phyloP scores from a whole-genome alignment of 2,797 vertebrate species.

The Onychomys torridus region DNA sequence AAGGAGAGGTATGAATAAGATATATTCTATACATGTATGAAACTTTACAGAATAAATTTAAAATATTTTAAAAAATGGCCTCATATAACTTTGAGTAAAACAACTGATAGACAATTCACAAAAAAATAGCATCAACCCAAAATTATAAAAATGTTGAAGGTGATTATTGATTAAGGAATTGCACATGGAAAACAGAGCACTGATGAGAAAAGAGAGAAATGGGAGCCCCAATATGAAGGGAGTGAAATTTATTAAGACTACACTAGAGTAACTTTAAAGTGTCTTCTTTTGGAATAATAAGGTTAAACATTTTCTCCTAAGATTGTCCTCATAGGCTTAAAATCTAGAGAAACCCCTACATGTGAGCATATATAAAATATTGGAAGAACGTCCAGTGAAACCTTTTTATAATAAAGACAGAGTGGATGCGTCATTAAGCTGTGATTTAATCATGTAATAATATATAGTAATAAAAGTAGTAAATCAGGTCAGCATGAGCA shows the following conservation, averaged over 20 bases:
- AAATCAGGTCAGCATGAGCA: neutral
- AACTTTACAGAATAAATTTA: neutral
- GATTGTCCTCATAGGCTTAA: neutral
- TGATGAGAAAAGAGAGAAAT: neutral
- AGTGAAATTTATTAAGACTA: neutral
- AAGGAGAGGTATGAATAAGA: neutral
- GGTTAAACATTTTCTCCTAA: neutral
- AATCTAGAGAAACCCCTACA: neutral
- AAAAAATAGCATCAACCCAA: neutral
- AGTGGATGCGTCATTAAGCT: neutral
- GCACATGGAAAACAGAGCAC: neutral
- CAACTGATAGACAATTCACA: neutral
- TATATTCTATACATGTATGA: neutral
- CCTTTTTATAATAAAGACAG: neutral
- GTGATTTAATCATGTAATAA: neutral
- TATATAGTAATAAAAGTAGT: neutral
- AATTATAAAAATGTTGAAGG: neutral
- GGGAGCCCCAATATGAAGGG: fast-evolving
- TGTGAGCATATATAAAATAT: neutral
- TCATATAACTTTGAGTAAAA: neutral
- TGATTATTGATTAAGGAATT: neutral
- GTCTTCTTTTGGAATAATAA: neutral
- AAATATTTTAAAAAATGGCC: neutral
- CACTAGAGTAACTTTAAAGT: neutral
- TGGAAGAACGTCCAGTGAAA: neutral